Evolutionary conservation across 1,140 invertebrate species (phyloP).

Genomic region (Drosophila sproati): DNA sequence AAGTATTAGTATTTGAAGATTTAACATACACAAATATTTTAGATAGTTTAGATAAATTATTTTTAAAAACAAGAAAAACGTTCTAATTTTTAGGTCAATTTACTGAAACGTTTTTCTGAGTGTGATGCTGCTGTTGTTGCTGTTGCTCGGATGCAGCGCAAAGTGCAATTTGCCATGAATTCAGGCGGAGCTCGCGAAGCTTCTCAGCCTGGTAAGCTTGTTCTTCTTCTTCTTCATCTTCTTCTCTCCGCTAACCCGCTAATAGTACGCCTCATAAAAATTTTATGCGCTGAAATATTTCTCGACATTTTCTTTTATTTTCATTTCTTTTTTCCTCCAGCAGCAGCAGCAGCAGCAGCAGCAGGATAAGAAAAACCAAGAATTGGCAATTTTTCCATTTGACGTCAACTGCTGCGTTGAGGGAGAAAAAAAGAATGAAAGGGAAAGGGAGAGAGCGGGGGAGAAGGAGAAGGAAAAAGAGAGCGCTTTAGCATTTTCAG

Average conservation of each 20-base stretch:
- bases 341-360: neutral
- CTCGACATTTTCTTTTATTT: constrained; percentile 27
- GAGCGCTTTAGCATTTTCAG: no score
- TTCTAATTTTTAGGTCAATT: no score
- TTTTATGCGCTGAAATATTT: constrained; percentile 81
- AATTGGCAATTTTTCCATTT: constrained; percentile 69
- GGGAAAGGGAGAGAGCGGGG: neutral
- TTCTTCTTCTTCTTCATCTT: neutral
- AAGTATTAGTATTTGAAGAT: no score
- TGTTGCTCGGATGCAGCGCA: constrained; percentile 5
- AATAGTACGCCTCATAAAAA: constrained; percentile 82
- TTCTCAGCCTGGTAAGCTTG: constrained; percentile 2
- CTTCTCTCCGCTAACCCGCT: constrained; percentile 61
- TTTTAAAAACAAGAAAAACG: no score
- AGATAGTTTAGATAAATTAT: no score
- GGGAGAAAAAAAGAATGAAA: neutral
- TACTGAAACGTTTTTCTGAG: no score
- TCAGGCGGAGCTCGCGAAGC: constrained; percentile 38
- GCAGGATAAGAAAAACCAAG: constrained; percentile 53
- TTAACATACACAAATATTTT: no score
- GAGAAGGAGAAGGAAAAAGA: neutral
- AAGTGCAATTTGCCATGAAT: constrained; percentile 82
- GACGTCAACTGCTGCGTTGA: constrained; percentile 51
- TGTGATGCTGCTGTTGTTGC: constrained; percentile 15
- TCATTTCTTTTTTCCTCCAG: constrained; percentile 13